Conservation (phyloP, 2,888 invertebrate species). For the Tetropium fuscum region DNA sequence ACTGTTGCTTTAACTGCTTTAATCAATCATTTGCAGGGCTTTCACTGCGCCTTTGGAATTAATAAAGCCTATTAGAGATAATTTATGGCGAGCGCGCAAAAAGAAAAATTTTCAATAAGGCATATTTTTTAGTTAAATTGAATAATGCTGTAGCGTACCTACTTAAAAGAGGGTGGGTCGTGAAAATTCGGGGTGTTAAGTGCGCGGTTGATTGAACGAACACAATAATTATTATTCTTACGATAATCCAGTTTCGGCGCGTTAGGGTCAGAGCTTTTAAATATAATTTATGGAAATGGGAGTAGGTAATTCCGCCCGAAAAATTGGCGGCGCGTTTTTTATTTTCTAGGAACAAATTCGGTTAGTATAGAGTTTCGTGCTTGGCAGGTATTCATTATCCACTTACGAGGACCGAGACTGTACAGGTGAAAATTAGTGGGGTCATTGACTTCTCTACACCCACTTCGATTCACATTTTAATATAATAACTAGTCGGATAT, state of each 20-base stretch:
- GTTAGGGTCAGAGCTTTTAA: not conserved
- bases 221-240: constrained; percentile 3
- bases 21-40: constrained; percentile 12
- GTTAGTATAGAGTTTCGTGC: not conserved
- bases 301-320: not conserved
- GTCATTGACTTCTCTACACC: no score
- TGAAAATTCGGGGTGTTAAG: constrained; percentile 4
- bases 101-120: constrained; percentile 8
- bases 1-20: not conserved
- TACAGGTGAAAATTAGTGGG: no score
- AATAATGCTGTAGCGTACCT: constrained; percentile 22
- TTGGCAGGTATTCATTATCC: no score
- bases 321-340: not conserved
- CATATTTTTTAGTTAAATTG: constrained; percentile 21
- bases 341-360: not conserved
- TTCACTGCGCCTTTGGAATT: constrained; percentile 16
- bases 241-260: not conserved
- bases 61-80: constrained; percentile 24
- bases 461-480: no score
- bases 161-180: constrained; percentile 9
- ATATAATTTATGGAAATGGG: not conserved
- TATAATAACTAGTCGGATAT: no score
- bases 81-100: constrained; percentile 16
- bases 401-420: no score
- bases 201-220: not conserved